Evolutionary conservation across 2,797 vertebrate genomes (phyloP), one percentile per base, ranked within the genome.

Genomic region (Sarcoramphus papa): DNA sequence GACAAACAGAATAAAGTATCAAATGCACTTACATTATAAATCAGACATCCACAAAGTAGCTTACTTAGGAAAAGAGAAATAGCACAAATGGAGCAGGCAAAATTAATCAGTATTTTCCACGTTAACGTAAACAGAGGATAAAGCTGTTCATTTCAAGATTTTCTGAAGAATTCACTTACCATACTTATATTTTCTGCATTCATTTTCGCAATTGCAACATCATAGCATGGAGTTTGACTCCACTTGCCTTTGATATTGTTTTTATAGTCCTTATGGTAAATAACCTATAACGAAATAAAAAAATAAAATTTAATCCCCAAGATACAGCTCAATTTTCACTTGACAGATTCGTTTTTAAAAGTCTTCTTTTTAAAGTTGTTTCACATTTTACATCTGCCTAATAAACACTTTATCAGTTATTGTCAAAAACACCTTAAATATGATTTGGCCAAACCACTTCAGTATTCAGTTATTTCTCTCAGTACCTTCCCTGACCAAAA

Each of bases 221-320:
- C 99, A 84, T 99, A 99, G 98, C 99, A 99, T 1, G 99, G 99
- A 13, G 99, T 99, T 97, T 99, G 99, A 54, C 98, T 99, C 99
- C 99, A 99, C 69, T 99, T 98, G 94, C 99, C 99, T 98, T 98
- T 99, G 81, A 99, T 97, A 70, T 99, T 99, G 94, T 99, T 99
- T 92, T 99, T 98, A 96, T 99, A 99, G 97, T 99, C 99, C 86
- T 99, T 98, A 41, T 98, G 99, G 98, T 99, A 99, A 94, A 99
- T 98, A 37, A 99, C 95, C 99, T 99, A 97, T 4, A 54, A 88
- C 0, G 4, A 81, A 90, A 93, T 11, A 1, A 56, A 89, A 51
- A 27, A 85, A 33, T 3, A 47, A 64, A 35, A 51, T 23, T 16
- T 64, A 88, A 88, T 7, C 62, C 27, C 7, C 50, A 70, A 68